phyloP scores from a whole-genome alignment of 2,797 vertebrate genomes.

The Novumbra hubbsi region DNA sequence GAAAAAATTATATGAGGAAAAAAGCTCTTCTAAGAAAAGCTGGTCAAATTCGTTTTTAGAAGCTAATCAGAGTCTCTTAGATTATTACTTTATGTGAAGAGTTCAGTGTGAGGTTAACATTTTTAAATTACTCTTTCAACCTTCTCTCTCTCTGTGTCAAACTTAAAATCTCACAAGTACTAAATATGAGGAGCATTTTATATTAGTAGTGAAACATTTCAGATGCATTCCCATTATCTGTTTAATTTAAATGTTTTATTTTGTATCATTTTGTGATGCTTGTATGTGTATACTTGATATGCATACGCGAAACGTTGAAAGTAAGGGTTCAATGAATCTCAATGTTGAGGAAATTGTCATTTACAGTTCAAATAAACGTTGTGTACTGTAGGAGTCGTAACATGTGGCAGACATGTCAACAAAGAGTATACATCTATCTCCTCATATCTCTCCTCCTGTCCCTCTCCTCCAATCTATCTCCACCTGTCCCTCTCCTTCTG shows the following conservation, averaged over 20 bases:
- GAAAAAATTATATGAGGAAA: conserved; percentile 16
- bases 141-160: neutral
- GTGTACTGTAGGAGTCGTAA: neutral
- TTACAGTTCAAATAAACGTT: neutral
- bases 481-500: too few relatives aligned
- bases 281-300: neutral
- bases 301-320: neutral
- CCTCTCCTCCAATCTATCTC: neutral
- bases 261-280: neutral
- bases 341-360: too few relatives aligned
- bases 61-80: conserved; percentile 43
- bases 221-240: too few relatives aligned
- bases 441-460: neutral
- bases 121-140: neutral
- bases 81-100: neutral
- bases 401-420: neutral
- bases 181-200: too few relatives aligned
- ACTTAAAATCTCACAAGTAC: too few relatives aligned
- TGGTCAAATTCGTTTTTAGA: conserved; percentile 31
- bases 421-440: neutral
- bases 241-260: too few relatives aligned
- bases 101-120: neutral
- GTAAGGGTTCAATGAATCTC: too few relatives aligned
- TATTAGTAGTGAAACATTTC: too few relatives aligned
- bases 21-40: conserved; percentile 35